A percentile compares a stretch with the other conserved stretches of the same genome.
phyloP scores from a whole-genome alignment of 1,140 invertebrate genomes.

The Habropoda laboriosa region DNA sequence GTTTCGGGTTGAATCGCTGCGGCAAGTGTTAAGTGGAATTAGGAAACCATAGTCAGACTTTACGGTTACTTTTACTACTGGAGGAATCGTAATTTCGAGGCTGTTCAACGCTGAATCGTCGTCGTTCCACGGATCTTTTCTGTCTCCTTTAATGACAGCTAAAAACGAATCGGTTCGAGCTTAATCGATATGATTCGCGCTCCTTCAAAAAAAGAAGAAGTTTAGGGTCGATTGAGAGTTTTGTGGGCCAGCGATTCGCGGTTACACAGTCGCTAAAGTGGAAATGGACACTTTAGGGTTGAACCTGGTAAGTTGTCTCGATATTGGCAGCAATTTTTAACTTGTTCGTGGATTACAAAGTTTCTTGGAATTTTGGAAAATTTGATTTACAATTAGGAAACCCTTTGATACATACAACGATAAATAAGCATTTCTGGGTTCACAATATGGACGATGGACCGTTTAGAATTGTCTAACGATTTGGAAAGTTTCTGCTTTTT shows the following conservation, averaged over 20 bases:
- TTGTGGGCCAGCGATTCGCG: not conserved
- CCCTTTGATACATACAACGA: too few species aligned
- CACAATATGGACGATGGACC: too few species aligned
- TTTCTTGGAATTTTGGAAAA: too few species aligned
- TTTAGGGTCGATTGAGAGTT: not conserved
- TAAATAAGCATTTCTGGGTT: too few species aligned
- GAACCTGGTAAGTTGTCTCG: not conserved
- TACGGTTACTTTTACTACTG: conserved; percentile 39
- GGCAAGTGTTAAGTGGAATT: conserved; percentile 39
- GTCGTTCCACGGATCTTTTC: not conserved
- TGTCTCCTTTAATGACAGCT: not conserved
- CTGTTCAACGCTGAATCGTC: too few species aligned
- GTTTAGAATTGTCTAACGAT: too few species aligned
- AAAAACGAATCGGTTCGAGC: not conserved
- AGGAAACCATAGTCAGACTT: conserved; percentile 7
- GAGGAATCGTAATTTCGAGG: conserved; percentile 9
- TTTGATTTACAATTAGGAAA: too few species aligned
- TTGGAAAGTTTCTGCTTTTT: too few species aligned
- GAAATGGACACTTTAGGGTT: not conserved
- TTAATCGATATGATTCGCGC: conserved; percentile 2
- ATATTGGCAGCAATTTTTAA: not conserved
- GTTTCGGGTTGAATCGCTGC: conserved; percentile 1
- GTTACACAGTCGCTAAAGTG: not conserved
- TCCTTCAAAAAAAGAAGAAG: not conserved
- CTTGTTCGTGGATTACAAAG: not conserved